A percentile compares a stretch with the other conserved stretches of the same genome.
phyloP scores from a whole-genome alignment of 2,797 vertebrate species.

The Uromys caudimaculatus region DNA sequence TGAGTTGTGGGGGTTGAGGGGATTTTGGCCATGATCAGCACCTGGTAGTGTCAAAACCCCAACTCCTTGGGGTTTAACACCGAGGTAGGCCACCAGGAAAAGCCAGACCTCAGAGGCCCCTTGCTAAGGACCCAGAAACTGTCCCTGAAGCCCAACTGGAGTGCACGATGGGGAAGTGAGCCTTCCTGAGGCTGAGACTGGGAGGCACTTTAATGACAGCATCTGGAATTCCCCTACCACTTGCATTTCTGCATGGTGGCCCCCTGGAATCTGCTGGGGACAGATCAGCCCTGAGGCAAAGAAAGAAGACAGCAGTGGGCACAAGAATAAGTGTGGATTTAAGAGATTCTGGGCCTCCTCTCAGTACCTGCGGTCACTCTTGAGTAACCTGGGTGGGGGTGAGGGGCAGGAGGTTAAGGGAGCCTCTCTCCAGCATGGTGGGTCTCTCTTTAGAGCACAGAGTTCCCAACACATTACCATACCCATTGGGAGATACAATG shows the following conservation, averaged over 20 bases:
- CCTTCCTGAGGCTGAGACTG: neutral
- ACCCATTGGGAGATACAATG: neutral
- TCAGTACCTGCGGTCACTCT: neutral
- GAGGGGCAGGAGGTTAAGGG: neutral
- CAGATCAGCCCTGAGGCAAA: neutral
- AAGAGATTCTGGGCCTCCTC: neutral
- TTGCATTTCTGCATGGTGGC: neutral
- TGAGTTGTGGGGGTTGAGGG: neutral
- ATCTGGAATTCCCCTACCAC: slow-evolving; percentile 51
- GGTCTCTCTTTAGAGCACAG: neutral
- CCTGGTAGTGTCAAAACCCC: slow-evolving; percentile 6
- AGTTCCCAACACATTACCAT: neutral
- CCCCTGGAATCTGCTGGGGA: neutral
- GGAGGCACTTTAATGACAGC: neutral
- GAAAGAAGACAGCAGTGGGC: neutral
- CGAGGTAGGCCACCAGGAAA: slow-evolving; percentile 73
- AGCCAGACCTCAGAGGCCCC: neutral
- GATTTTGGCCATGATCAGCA: neutral
- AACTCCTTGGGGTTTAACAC: neutral
- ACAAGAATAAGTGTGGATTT: neutral
- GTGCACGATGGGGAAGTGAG: slow-evolving; percentile 46
- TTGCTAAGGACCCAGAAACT: slow-evolving; percentile 53
- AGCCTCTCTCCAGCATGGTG: neutral
- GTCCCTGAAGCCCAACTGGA: neutral
- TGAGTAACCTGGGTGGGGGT: neutral